A percentile compares a stretch with the other conserved stretches of the same genome.
These are phyloP conservation scores for Scaptomyza graminum DNA, from an alignment of 1,140 invertebrate genomes.

Conservation along the genomic window DNA sequence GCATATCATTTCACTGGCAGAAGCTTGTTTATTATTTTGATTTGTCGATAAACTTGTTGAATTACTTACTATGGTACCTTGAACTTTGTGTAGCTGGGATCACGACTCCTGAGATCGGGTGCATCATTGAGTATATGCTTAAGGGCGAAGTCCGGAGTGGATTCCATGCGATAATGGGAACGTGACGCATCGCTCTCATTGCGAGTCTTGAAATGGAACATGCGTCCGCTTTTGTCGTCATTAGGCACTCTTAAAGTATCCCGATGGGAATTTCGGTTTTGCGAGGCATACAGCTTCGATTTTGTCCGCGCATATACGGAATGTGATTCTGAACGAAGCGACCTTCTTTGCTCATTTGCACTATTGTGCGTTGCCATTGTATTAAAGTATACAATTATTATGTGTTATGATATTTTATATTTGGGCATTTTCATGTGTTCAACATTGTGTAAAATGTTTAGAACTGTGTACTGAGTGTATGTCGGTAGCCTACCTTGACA, in stretches of 20 bases:
- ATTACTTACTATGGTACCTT: slow-evolving; percentile 39
- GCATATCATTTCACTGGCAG: slow-evolving; percentile 36
- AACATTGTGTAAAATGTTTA: neutral
- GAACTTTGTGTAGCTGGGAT: slow-evolving; percentile 44
- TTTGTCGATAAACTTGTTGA: neutral
- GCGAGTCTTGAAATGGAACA: neutral
- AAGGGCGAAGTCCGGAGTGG: neutral
- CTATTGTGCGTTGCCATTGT: neutral
- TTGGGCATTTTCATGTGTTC: neutral
- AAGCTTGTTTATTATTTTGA: no score
- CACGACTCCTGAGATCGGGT: neutral
- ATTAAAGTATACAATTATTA: neutral
- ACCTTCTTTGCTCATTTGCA: neutral
- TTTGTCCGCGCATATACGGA: neutral
- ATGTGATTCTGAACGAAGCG: no score
- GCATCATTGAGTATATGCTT: slow-evolving; percentile 7
- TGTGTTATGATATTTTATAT: neutral
- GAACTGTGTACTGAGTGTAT: neutral
- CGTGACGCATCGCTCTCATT: neutral
- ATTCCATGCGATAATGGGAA: neutral
- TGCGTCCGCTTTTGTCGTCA: neutral
- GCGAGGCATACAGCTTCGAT: neutral
- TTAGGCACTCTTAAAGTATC: slow-evolving; percentile 5
- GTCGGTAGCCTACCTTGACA: neutral
- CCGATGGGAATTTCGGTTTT: neutral